These are phyloP conservation scores for Serrognathus titanus DNA, from an alignment of 2,888 invertebrate genomes.

Conservation along the genomic window DNA sequence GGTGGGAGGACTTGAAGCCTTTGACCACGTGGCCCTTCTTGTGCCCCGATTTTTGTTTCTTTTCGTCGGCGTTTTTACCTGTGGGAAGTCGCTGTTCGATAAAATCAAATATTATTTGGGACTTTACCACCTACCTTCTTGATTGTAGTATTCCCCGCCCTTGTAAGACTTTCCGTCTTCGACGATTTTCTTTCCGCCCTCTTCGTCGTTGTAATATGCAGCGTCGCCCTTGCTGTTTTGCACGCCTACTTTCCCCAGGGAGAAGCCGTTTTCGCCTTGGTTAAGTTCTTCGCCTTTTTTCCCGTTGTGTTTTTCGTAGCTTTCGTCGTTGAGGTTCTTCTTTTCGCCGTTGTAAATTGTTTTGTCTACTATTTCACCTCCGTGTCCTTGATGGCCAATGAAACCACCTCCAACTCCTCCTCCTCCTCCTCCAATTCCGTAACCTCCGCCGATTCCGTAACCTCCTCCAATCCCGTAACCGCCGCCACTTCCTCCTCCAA, in stretches of 20 bases:
- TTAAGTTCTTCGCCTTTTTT: slow-evolving; percentile 56
- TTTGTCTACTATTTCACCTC: slow-evolving; percentile 53
- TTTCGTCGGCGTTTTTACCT: slow-evolving; percentile 55
- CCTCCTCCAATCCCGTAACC: slow-evolving; percentile 9
- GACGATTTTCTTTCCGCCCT: slow-evolving; percentile 57
- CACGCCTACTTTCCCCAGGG: slow-evolving; percentile 52
- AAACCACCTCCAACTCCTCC: slow-evolving; percentile 10
- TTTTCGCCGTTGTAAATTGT: slow-evolving; percentile 57
- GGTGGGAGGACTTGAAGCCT: slow-evolving; percentile 64
- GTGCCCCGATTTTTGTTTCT: slow-evolving; percentile 57
- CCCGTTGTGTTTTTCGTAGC: slow-evolving; percentile 55
- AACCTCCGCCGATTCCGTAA: slow-evolving; percentile 35
- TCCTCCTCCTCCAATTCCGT: slow-evolving; percentile 20
- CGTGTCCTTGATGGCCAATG: slow-evolving; percentile 16
- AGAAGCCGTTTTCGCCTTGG: slow-evolving; percentile 57
- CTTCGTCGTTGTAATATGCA: slow-evolving; percentile 56
- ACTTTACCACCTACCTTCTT: slow-evolving; percentile 52
- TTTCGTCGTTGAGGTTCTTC: slow-evolving; percentile 56
- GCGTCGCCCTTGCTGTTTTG: slow-evolving; percentile 49
- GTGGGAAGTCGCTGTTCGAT: slow-evolving; percentile 4
- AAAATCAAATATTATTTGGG: slow-evolving; percentile 10
- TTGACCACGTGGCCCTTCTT: slow-evolving; percentile 64
- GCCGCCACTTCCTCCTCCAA: neutral
- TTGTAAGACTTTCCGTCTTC: slow-evolving; percentile 60
- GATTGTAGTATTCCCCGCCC: slow-evolving; percentile 57